These are phyloP conservation scores for Enteromius unitaeniatus DNA, from an alignment of 2,797 vertebrate species.

Conservation along the genomic window DNA sequence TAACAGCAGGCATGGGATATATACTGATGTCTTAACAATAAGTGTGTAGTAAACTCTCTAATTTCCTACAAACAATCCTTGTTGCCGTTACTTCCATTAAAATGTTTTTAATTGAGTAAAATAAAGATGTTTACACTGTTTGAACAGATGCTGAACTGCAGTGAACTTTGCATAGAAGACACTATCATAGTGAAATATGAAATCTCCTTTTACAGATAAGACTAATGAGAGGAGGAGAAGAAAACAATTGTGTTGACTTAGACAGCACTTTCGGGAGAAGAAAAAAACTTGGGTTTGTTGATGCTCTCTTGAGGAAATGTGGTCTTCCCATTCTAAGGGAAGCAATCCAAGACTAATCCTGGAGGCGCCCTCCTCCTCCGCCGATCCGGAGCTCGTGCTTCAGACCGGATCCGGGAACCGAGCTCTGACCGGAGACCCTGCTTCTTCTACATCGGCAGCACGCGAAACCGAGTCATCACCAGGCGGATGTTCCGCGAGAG, in stretches of 20 bases:
- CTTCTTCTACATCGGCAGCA: constrained; percentile 60
- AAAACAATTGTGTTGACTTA: neutral
- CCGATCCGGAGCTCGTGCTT: constrained; percentile 4
- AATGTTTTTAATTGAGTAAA: neutral
- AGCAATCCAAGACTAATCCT: constrained; percentile 50
- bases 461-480: constrained; percentile 76
- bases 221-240: neutral
- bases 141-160: too few species aligned
- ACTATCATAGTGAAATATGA: too few species aligned
- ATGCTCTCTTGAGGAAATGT: constrained; percentile 48
- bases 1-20: neutral
- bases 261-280: neutral
- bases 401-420: neutral
- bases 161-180: neutral
- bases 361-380: constrained; percentile 34
- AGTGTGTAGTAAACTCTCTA: neutral
- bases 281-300: constrained; percentile 20
- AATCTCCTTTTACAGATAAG: neutral
- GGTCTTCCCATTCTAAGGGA: constrained; percentile 40
- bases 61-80: neutral
- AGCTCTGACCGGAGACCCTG: neutral
- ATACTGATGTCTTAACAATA: neutral
- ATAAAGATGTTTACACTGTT: neutral
- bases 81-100: neutral
- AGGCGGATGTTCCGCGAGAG: constrained; percentile 74